A percentile compares a stretch with the other conserved stretches of the same genome.
Evolutionary conservation across 2,113 vertebrate species (phyloP).

Genomic region (Lophius piscatorius): DNA sequence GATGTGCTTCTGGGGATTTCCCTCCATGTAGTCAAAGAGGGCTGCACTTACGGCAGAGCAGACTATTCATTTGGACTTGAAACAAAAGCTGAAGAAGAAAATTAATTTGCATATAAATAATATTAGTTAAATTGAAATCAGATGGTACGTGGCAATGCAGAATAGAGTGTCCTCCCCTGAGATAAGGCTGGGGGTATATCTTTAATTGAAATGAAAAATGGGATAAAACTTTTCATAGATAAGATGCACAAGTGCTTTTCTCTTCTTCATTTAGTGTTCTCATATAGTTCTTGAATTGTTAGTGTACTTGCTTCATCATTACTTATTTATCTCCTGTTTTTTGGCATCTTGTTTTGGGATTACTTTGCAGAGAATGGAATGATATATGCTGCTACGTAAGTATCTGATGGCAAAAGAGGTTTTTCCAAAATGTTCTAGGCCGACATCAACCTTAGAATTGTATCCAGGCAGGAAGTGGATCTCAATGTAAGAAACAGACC

Average conservation of each 20-base stretch:
- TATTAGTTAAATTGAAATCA: constrained; percentile 66
- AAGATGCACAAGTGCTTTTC: constrained; percentile 45
- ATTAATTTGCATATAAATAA: constrained; percentile 73
- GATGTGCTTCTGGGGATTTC: constrained; percentile 30
- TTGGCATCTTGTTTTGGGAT: constrained; percentile 54
- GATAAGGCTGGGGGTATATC: constrained; percentile 48
- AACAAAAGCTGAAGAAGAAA: constrained; percentile 31
- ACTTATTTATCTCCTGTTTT: constrained; percentile 68
- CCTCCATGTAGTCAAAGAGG: constrained; percentile 14
- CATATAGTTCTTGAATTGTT: constrained; percentile 55
- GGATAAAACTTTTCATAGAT: constrained; percentile 52
- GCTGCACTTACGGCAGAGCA: constrained; percentile 20
- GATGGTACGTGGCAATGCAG: constrained; percentile 45
- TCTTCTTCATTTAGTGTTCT: constrained; percentile 49
- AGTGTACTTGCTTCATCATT: constrained; percentile 56
- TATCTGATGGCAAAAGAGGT: constrained; percentile 32
- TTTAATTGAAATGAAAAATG: constrained; percentile 68
- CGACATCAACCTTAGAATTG: constrained; percentile 12
- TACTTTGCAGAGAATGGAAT: constrained; percentile 50
- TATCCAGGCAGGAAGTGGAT: constrained; percentile 4
- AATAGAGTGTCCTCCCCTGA: constrained; percentile 56
- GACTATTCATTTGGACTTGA: constrained; percentile 50
- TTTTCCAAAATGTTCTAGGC: constrained; percentile 35
- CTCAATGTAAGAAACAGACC: background rate
- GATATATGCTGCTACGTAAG: constrained; percentile 36